A percentile compares a stretch with the other conserved stretches of the same genome.
phyloP scores from a whole-genome alignment of 2,797 vertebrate species.

The Lycodopsis pacificus region DNA sequence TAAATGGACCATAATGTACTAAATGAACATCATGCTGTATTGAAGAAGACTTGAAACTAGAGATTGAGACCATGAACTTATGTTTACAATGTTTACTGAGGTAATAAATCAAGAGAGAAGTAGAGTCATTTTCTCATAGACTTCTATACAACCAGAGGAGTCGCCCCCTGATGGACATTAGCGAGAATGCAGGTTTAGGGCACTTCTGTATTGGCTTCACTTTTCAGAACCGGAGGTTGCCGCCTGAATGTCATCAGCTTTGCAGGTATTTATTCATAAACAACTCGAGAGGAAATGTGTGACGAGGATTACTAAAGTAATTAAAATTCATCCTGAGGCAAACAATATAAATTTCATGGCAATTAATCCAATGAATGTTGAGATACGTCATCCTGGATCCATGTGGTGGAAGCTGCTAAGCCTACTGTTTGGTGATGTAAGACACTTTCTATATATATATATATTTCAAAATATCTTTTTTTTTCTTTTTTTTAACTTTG shows the following conservation, averaged over 20 bases:
- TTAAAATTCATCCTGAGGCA: background rate
- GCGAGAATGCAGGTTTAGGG: background rate
- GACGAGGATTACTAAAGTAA: background rate
- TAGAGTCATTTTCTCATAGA: background rate
- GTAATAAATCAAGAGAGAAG: too few species aligned
- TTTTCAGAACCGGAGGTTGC: background rate
- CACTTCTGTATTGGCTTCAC: background rate
- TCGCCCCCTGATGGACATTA: background rate
- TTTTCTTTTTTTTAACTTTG: too few species aligned
- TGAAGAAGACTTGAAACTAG: too few species aligned
- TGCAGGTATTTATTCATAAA: background rate
- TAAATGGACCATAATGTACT: too few species aligned
- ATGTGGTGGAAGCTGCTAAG: background rate
- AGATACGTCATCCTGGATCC: conserved; percentile 1
- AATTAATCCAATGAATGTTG: background rate
- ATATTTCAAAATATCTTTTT: background rate
- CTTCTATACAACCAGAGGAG: background rate
- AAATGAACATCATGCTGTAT: too few species aligned
- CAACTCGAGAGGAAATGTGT: background rate
- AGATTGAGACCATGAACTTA: too few species aligned
- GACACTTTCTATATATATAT: background rate
- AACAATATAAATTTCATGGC: background rate
- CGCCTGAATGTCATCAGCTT: background rate
- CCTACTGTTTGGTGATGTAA: background rate
- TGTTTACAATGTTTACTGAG: too few species aligned